Conservation (phyloP, 2,113 vertebrate genomes). For the Urocolius indicus region DNA sequence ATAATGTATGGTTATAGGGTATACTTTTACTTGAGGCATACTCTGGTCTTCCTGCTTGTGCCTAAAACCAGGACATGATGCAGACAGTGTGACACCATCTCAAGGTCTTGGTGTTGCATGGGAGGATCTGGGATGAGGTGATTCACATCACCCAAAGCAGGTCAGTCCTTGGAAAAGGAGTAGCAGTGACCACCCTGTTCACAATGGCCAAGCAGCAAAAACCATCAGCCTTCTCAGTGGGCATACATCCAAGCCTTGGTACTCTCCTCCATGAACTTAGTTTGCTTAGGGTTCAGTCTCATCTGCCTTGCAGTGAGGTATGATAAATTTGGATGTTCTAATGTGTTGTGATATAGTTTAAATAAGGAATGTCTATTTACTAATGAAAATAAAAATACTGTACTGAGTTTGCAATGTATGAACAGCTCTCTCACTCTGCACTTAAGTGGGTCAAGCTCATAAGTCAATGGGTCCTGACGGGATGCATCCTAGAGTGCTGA, state of each 20-base stretch:
- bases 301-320: not conserved
- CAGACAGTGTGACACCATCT: not conserved
- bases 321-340: not conserved
- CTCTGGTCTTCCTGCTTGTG: not conserved
- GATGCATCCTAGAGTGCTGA: too few relatives aligned
- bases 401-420: too few relatives aligned
- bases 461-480: too few relatives aligned
- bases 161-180: not conserved
- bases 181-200: not conserved
- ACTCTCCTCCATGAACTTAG: too few relatives aligned
- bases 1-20: not conserved
- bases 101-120: not conserved
- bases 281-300: not conserved
- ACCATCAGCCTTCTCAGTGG: too few relatives aligned
- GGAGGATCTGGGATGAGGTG: not conserved
- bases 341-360: not conserved
- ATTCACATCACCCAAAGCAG: too few relatives aligned
- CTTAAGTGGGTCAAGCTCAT: not conserved
- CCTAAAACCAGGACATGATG: not conserved
- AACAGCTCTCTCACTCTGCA: not conserved
- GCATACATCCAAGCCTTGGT: not conserved
- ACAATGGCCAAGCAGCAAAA: not conserved
- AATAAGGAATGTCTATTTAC: not conserved
- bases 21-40: not conserved
- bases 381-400: not conserved